Conservation (phyloP, 2,113 vertebrate genomes). For the Reinhardtius hippoglossoides region DNA sequence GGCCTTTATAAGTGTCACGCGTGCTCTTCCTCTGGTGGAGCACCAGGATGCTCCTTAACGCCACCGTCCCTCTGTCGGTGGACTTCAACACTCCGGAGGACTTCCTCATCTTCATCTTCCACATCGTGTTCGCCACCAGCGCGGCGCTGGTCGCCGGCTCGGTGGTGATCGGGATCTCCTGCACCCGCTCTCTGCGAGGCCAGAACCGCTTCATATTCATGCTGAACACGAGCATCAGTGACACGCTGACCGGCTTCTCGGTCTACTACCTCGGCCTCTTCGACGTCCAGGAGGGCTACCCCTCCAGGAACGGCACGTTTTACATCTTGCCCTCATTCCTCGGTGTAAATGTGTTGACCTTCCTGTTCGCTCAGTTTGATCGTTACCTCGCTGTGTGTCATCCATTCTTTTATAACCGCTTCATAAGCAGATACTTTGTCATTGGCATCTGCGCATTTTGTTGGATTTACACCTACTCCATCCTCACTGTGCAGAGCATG, state of each 20-base stretch:
- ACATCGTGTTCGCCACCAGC: conserved; percentile 78
- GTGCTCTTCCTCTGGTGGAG: conserved; percentile 1
- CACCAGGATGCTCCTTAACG: conserved; percentile 70
- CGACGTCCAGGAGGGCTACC: conserved; percentile 84
- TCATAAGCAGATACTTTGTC: conserved; percentile 65
- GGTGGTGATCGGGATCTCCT: conserved; percentile 75
- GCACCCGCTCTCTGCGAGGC: conserved; percentile 68
- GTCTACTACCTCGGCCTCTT: conserved; percentile 84
- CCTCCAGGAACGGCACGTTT: conserved; percentile 79
- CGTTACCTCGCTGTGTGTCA: conserved; percentile 82
- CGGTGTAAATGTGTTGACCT: conserved; percentile 83
- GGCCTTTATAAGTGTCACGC: conserved; percentile 25
- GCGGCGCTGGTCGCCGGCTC: conserved; percentile 79
- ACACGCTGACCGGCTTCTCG: conserved; percentile 82
- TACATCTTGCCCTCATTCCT: conserved; percentile 83
- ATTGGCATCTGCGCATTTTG: conserved; percentile 74
- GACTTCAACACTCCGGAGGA: conserved; percentile 71
- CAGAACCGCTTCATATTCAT: conserved; percentile 85
- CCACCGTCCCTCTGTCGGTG: conserved; percentile 75
- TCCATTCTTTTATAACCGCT: conserved; percentile 81
- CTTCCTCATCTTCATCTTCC: conserved; percentile 81
- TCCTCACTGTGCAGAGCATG: conserved; percentile 77
- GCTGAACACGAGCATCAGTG: conserved; percentile 85
- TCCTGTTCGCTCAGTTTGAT: conserved; percentile 85
- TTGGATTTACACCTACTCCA: conserved; percentile 81